Evolutionary conservation across 2,797 vertebrate genomes (phyloP), one percentile per base, ranked within the genome.

Genomic region (Scolopax rusticola): DNA sequence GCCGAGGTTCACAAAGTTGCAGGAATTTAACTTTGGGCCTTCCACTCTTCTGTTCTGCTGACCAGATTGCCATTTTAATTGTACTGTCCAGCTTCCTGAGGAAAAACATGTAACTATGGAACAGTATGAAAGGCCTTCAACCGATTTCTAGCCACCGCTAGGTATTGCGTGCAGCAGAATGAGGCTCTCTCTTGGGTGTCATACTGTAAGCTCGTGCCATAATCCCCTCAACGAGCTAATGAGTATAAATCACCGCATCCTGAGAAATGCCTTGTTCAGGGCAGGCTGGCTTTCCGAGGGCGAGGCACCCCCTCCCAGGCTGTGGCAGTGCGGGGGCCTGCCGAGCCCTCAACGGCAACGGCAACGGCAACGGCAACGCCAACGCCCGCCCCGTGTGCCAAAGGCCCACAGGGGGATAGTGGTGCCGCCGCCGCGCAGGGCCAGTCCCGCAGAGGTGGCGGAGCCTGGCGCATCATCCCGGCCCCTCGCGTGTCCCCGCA

Each of bases 311-410:
- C 8, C 36, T 30, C 19, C 30, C 41, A 8, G 54, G 1, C 36
- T 2, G 2, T 0, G 41, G 54, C 63, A 2, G 3, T 0, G 27
- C 19, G 11, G 12, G 12, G 24, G 15, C 47, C 33, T 3, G 51
- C 15, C 19, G 8, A 33, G 53, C 30, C 53, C 30, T 2, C 60
- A 1, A 47, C 16, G 36, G 53, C 16, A 12, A 47, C 16, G 36
- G 53, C 16, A 12, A 8, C 36, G 8, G 8, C 36, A 36, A 36
- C 36, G 36, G 8, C 36, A 36, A 36, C 57, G 4, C 30, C 4
- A 6, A 36, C 59, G 21, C 21, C 68, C 23, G 4, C 38, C 28
- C 4, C 38, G 3, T 0, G 19, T 3, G 43, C 45, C 45, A 1
- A 8, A 17, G 17, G 11, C 57, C 36, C 43, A 12, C 50, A 13